Evolutionary conservation across 2,113 vertebrate genomes (phyloP), one percentile per base, ranked within the genome.

Genomic region (Cariama cristata): DNA sequence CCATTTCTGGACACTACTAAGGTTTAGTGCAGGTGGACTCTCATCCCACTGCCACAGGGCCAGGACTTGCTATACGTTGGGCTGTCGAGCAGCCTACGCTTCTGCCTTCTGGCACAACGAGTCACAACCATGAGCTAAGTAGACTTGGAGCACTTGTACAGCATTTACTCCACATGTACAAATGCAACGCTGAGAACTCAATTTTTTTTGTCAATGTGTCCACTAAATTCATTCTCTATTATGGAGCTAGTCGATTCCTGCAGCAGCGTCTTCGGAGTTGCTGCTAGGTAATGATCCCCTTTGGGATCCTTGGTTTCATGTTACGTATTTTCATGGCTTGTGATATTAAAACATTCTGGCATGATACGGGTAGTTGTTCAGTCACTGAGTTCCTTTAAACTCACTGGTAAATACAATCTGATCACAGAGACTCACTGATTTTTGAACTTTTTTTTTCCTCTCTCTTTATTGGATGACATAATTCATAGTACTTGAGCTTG

Each of bases 181-280:
- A 68, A 42, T 33, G 24, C 19, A 47, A 30, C 5, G 14, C 44
- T 24, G 23, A 24, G 20, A 58, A 76, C 62, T n/a, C 13, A 26
- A 3, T 5, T 50, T 40, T 58, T 35, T n/a, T 59, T 71, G 42
- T 12, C 35, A 35, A 33, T 0, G 0, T 33, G 28, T 35, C 52
- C 28, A 33, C 40, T 71, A 35, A 60, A 71, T 35, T 40, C 24
- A 35, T 71, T 56, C 20, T 60, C 23, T 69, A 2, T 44, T n/a
- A 55, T 3, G 8, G 24, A 73, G 45, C 66, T 90, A 33, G 49
- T 59, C 20, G 55, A 2, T 32, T 64, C 50, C 20, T 21, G 12
- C 28, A 79, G 62, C 33, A 35, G 26, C 73, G 53, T n/a, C 26
- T 22, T 85, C 74, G 76, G 28, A 38, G 40, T 55, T 75, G 50